Conservation (phyloP, 2,888 invertebrate genomes). For the Meliscaeva auricollis region DNA sequence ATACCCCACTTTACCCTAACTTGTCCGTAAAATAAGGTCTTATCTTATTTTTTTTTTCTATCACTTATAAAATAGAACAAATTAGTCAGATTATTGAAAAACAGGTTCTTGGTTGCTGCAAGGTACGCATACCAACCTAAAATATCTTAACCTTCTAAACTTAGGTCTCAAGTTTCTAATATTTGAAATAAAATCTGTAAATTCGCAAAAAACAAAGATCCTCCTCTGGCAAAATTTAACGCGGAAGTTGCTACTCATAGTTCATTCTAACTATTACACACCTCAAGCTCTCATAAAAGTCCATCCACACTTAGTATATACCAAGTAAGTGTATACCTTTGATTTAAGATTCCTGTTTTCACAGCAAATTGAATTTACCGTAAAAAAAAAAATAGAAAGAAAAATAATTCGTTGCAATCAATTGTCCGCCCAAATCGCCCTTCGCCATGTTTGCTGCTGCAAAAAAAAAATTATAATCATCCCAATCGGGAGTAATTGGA, state of each 20-base stretch:
- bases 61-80: no score
- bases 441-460: slow-evolving; percentile 2
- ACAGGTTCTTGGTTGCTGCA: no score
- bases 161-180: no score
- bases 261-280: slow-evolving; percentile 19
- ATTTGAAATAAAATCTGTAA: no score
- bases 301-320: not conserved
- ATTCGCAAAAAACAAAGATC: no score
- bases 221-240: not conserved
- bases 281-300: not conserved
- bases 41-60: no score
- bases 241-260: slow-evolving; percentile 17
- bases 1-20: no score
- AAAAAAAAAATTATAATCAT: slow-evolving; percentile 49
- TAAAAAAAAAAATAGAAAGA: slow-evolving; percentile 27
- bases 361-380: slow-evolving; percentile 60
- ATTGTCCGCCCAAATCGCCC: slow-evolving; percentile 47
- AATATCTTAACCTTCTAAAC: no score
- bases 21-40: no score
- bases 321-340: not conserved
- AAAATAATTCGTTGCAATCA: slow-evolving; percentile 44
- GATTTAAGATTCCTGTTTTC: slow-evolving; percentile 5
- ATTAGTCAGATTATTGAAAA: no score
- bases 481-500: slow-evolving; percentile 60
- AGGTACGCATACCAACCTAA: no score